These are phyloP conservation scores for Cephus rjabovi DNA, from an alignment of 2,888 invertebrate species.

Conservation along the genomic window DNA sequence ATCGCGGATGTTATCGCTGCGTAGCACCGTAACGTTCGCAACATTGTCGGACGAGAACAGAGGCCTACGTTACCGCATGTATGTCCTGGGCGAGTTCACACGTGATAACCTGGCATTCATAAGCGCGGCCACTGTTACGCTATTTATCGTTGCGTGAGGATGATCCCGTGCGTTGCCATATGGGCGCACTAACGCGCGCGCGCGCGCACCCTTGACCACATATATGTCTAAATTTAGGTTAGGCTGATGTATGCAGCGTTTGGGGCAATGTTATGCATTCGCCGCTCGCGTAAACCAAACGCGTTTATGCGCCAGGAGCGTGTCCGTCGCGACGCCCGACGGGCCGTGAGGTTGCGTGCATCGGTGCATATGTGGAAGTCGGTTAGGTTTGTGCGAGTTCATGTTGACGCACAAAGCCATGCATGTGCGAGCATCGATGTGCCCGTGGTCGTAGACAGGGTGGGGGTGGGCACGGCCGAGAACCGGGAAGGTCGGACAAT, in stretches of 20 bases:
- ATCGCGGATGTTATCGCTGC: not conserved
- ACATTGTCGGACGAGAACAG: not conserved
- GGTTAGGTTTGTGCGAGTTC: not conserved
- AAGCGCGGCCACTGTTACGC: constrained; percentile 29
- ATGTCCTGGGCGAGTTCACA: constrained; percentile 17
- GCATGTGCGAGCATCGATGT: not conserved
- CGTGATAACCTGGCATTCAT: constrained; percentile 32
- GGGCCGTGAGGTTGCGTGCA: not conserved
- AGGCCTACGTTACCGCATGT: not conserved
- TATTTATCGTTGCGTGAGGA: constrained; percentile 23
- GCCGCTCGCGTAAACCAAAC: constrained; percentile 37
- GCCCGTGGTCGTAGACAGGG: not conserved
- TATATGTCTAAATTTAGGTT: not conserved
- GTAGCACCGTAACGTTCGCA: not conserved
- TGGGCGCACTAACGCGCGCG: not conserved
- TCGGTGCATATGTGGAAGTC: not conserved
- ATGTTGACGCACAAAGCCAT: not conserved
- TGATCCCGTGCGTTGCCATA: not conserved
- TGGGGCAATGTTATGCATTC: constrained; percentile 35
- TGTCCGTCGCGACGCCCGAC: not conserved
- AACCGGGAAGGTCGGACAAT: constrained; percentile 47
- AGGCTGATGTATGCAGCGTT: constrained; percentile 2
- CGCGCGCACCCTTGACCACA: not conserved
- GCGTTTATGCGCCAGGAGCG: constrained; percentile 20
- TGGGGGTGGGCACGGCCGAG: not conserved